Base-by-base conservation (phyloP, 64 coral and sea anemone genomes). In the Porites australiensis region DNA sequence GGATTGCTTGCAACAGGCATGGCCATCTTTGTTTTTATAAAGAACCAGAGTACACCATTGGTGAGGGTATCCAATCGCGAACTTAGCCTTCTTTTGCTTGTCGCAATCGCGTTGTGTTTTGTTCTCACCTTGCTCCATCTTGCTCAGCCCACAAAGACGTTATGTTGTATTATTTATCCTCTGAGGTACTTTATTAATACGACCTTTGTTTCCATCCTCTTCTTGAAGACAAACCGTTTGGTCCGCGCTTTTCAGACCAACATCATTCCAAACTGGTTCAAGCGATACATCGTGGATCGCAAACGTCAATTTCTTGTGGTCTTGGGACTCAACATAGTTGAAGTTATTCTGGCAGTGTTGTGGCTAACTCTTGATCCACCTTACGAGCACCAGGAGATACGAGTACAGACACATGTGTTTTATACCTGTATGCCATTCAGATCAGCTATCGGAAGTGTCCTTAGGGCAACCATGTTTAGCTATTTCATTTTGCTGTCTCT, bases 401-500 rank as follows among this genome's bases (percentile, higher is more conserved):
- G 69, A 7, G 48, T 73, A 4, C 53, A 70, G 15, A 55, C 71
- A 54, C 82, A 87, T 18, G n/a, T 95, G 58, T 90, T 90, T 50
- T 44, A 85, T 18, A 84, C 71, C 43, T 87, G 93, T 52, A 46
- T 13, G 23, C 90, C 90, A 18, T 86, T 84, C 70, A 76, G 16
- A 63, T 67, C 90, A 77, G 8, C 7, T 14, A 49, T 58, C 21
- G 90, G 90, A 13, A 67, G 79, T 21, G 27, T 52, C 13, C 54
- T 95, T 11, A 89, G 87, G 13, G 70, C 82, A 1, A 58, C 84
- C 5, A 77, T 95, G 72, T 90, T 95, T n/a, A 55, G 43, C 27
- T 95, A 95, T 19, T 82, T 91, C 82, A 86, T 90, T 52, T 49
- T 95, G 16, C 66, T 95, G 77, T 75, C 93, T 57, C 46, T 95